Conservation (phyloP, 2,113 vertebrate species). For the Heteronetta atricapilla region DNA sequence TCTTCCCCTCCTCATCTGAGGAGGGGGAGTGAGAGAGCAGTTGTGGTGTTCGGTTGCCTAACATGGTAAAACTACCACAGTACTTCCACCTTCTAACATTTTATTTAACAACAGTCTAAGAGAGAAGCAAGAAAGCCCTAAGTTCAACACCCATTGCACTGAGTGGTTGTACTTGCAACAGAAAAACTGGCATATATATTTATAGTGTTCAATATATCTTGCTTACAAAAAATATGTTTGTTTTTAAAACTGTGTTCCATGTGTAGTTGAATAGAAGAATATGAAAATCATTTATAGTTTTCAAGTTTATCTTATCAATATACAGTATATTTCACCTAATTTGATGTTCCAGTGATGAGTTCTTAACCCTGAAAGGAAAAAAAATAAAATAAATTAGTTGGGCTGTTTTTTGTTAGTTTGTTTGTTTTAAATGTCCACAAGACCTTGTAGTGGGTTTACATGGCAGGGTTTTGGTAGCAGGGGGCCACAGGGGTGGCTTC, state of each 20-base stretch:
- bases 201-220: not conserved
- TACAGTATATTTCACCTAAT: not conserved
- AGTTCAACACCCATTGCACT: not conserved
- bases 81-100: not conserved
- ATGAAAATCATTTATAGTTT: not conserved
- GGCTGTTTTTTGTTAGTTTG: not conserved
- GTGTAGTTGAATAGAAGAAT: not conserved
- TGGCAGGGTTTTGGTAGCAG: too few relatives aligned
- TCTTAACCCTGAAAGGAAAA: not conserved
- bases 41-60: too few relatives aligned
- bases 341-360: not conserved
- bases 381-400: not conserved
- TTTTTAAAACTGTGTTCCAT: not conserved
- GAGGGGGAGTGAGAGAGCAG: too few relatives aligned
- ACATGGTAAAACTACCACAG: too few relatives aligned
- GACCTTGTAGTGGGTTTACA: too few relatives aligned
- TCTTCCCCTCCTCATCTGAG: too few relatives aligned
- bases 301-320: not conserved
- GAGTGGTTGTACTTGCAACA: not conserved
- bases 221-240: not conserved
- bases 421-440: not conserved
- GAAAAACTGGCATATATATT: not conserved
- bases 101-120: not conserved
- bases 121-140: not conserved
- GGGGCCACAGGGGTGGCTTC: too few relatives aligned